Evolutionary conservation across 2,113 vertebrate species (phyloP), one percentile per base, ranked within the genome.

Genomic region (Pomatorhinus ruficollis): DNA sequence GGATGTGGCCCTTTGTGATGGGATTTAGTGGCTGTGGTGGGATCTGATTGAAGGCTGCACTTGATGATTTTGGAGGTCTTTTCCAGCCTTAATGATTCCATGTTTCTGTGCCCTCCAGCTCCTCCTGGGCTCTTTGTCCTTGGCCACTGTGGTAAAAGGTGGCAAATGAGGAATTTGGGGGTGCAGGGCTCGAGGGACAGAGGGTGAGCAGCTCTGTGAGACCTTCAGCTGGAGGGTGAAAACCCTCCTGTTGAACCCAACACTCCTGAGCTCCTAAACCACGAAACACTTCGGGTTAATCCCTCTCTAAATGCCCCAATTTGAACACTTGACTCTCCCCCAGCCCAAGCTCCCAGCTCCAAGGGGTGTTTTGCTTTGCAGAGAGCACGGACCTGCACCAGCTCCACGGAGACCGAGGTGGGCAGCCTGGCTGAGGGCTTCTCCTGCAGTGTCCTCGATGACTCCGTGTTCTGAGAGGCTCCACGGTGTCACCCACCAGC

Each of bases 311-410:
- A 70, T 11, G 25, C 42, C 19, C 15, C 53, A 9, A 0, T 23
- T 16, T n/a, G 69, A 83, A 13, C 40, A 4, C 15, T 27, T 1
- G 14, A 5, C 25, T 42, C 4, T 68, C 13, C 19, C 24, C 61
- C 68, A 75, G 19, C 19, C 60, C 54, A 8, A 56, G 30, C 35
- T 59, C 37, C 50, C 27, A 68, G 42, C 57, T 81, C 45, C 44
- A 31, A 27, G 64, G 2, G 0, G 2, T 27, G 15, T 56, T 94
- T 94, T 96, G 37, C 81, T 74, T 96, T 96, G 15, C 96, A 97
- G 94, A 87, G 91, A 35, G 87, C 96, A n/a, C 83, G 16, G 35
- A 96, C 88, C 87, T 95, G 57, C 94, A 72, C 77, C 92, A 95
- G 77, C 2, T 88, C 95, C 74, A 78, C 44, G 0, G 87, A 91